phyloP scores from a whole-genome alignment of 2,888 invertebrate genomes.

The Philereme vetulata region DNA sequence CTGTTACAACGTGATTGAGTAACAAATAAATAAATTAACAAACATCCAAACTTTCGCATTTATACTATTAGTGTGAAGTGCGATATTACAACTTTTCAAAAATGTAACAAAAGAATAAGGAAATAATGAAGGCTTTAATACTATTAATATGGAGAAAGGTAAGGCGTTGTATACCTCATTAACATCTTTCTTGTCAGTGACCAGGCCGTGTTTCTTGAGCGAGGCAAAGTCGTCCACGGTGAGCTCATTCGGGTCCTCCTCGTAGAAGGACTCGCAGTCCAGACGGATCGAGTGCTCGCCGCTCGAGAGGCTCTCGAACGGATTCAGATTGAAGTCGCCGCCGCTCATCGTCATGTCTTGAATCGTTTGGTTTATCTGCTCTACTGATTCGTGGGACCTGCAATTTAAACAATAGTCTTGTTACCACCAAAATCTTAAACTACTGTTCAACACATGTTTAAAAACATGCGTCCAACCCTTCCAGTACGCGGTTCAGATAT shows the following conservation, averaged over 20 bases:
- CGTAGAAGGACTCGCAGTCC: constrained; percentile 71
- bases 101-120: too few species aligned
- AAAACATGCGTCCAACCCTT: too few species aligned
- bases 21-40: too few species aligned
- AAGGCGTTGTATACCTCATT: constrained; percentile 59
- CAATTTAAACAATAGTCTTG: neutral
- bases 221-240: constrained; percentile 78
- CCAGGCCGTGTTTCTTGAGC: constrained; percentile 75
- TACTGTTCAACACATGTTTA: too few species aligned
- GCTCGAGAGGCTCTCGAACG: constrained; percentile 67
- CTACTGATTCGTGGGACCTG: constrained; percentile 72
- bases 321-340: constrained; percentile 73
- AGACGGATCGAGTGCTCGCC: constrained; percentile 71
- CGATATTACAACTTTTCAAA: too few species aligned
- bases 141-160: too few species aligned
- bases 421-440: too few species aligned
- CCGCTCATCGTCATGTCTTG: constrained; percentile 80
- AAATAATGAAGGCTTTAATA: too few species aligned
- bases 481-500: too few species aligned
- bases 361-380: constrained; percentile 79
- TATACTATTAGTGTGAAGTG: too few species aligned
- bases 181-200: constrained; percentile 65
- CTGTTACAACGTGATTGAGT: too few species aligned
- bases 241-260: constrained; percentile 69
- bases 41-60: too few species aligned